Base-by-base conservation (phyloP, 1,140 invertebrate genomes). In the Antheraea mylitta region DNA sequence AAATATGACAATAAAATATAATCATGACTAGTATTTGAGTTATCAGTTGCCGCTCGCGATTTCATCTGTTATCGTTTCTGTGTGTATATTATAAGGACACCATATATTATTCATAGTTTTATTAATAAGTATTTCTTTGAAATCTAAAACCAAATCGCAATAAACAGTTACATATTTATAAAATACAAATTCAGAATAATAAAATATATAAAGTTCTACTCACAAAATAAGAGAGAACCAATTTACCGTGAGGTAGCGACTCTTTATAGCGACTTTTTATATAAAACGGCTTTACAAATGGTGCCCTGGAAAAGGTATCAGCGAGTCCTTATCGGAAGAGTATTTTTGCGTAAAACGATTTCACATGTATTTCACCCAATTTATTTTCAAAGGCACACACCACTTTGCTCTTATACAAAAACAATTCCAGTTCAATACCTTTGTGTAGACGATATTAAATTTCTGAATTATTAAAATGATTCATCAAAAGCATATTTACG, bases 341-440 rank as follows among this genome's bases (percentile, higher is more conserved):
- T 53, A 53, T 53, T 61, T 36, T 37, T 37, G 3, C 36, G 37
- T 64, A 45, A 65, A 48, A 65, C 63, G 64, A 45, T 42, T 42
- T 64, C 38, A 65, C 18, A 65, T 48, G 38, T 65, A 45, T 53
- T 65, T 42, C 64, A 65, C 48, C 45, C 38, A 65, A 42, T 48
- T 42, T 65, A 18, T 22, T 65, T 65, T 42, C 38, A 65, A 65
- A 65, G 64, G 64, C 22, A 30, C 22, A 30, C 22, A 48, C 19
- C 38, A 45, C 18, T 65, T 42, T 38, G 13, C 62, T 64, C 37
- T 64, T 22, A 65, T 19, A 9, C 5, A 53, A 13, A 53, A 53
- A 53, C 45, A 53, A 53, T 53, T 53, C 45, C 45, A 53, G 16
- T 53, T 53, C 45, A 53, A 53, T 53, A 53, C 45, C 45, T 53